Percentiles rank a stretch among this genome's conserved stretches.
These are phyloP conservation scores for Carterocephalus palaemon DNA, from an alignment of 2,888 invertebrate genomes.

Conservation along the genomic window DNA sequence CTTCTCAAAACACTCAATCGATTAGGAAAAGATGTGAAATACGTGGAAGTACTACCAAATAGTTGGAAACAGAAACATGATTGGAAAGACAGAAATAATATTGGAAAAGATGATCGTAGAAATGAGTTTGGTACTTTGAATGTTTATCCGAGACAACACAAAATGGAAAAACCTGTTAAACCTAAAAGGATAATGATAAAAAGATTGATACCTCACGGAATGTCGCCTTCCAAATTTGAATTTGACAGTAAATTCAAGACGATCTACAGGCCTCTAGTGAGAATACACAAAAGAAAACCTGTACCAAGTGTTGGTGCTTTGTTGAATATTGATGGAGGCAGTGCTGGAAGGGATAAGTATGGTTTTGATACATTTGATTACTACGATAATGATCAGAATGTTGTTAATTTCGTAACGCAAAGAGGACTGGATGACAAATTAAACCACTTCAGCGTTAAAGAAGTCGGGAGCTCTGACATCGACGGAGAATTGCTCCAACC, in stretches of 20 bases:
- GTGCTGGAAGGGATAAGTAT: slow-evolving; percentile 16
- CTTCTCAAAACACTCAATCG: slow-evolving; percentile 6
- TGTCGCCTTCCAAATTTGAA: slow-evolving; percentile 21
- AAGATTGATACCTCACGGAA: slow-evolving; percentile 29
- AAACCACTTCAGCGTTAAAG: not conserved
- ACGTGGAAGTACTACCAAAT: slow-evolving; percentile 6
- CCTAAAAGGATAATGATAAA: slow-evolving; percentile 26
- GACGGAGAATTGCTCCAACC: slow-evolving; percentile 1
- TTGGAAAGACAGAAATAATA: not conserved
- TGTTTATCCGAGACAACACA: not conserved
- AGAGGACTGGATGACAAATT: not conserved
- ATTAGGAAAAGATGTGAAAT: slow-evolving; percentile 2
- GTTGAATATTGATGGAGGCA: slow-evolving; percentile 5
- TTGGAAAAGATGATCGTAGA: not conserved
- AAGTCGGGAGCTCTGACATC: not conserved
- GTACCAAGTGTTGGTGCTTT: slow-evolving; percentile 11
- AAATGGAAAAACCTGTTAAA: not conserved
- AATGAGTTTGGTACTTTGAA: not conserved
- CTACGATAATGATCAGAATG: slow-evolving; percentile 12
- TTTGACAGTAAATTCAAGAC: slow-evolving; percentile 27
- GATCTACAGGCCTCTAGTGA: slow-evolving; percentile 28
- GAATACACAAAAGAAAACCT: slow-evolving; percentile 27
- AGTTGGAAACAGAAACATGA: not conserved
- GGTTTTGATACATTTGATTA: slow-evolving; percentile 17
- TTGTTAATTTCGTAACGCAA: slow-evolving; percentile 2